Base-by-base conservation (phyloP, 2,888 invertebrate species). In the Drosophila kuntzei region DNA sequence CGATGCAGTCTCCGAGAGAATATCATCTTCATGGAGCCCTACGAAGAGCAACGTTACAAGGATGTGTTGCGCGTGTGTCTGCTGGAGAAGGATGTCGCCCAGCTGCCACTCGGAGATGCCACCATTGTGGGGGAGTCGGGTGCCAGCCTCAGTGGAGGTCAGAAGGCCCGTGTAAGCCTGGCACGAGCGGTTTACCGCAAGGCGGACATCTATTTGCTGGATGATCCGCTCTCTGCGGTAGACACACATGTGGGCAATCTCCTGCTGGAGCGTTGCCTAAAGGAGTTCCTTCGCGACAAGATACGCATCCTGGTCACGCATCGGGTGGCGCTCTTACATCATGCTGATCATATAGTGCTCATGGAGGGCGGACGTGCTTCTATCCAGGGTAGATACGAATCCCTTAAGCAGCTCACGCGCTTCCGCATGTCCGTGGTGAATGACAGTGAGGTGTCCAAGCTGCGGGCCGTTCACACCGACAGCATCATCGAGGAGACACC, bases 1-100 rank as follows among this genome's bases (percentile, higher is more conserved):
- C 94, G 90, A 92, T 94, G 95, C 20, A 96, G 96, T 71, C 95
- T 99, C 0, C 94, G 97, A 3, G 97, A 98, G 86, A 99, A 99
- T 91, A 98, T 99, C 65, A 91, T 98, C 4, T 99, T 99, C 92
- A 98, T 98, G 0, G 94, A 93, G 61, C 90, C 91, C 94, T 86
- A 93, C 94, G 68, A 95, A 94, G 95, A 95, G 49, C 86, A 91
- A 18, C 91, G 93, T 11, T 92, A 92, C 51, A 79, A 84, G 9
- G 92, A 92, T 27, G 94, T 95, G 0, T 89, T 95, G 5, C 92
- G 93, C 27, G 94, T 93, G 0, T 95, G 95, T 85, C 94, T 94
- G 20, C 91, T 95, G 57, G 93, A 94, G 64, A 92, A 92, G 82
- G 96, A 96, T 89, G 93, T 96, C 64, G 92, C 93, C 93, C 95